Evolutionary conservation across 1,140 invertebrate genomes (phyloP).

Genomic region (Diachasmimorpha longicaudata): DNA sequence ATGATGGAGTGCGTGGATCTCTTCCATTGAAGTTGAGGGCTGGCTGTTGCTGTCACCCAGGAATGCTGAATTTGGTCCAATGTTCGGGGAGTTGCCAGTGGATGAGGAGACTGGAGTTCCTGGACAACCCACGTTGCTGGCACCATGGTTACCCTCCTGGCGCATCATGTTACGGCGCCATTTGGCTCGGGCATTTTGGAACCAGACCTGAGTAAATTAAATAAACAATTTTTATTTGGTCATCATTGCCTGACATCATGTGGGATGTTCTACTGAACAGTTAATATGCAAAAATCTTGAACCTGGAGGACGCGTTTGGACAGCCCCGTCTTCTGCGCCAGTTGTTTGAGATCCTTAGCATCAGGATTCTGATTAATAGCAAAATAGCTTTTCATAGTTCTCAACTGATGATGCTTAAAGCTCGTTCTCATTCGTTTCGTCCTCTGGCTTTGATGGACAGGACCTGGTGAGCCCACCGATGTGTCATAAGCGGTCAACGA

Average conservation of each 20-base stretch:
- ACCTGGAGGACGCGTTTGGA: slow-evolving; percentile 96
- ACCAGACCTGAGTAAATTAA: slow-evolving; percentile 82
- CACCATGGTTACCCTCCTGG: slow-evolving; percentile 67
- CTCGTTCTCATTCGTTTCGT: slow-evolving; percentile 95
- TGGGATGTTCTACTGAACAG: too few species aligned
- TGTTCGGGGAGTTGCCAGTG: slow-evolving; percentile 53
- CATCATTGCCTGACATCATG: not conserved
- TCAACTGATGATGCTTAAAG: slow-evolving; percentile 96
- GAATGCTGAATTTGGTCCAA: slow-evolving; percentile 49
- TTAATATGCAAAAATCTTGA: not conserved
- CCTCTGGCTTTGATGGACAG: slow-evolving; percentile 65
- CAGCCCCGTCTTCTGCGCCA: slow-evolving; percentile 95
- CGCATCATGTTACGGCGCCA: slow-evolving; percentile 87
- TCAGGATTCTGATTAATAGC: slow-evolving; percentile 97
- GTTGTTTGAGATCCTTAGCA: slow-evolving; percentile 92
- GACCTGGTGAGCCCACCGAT: slow-evolving; percentile 74
- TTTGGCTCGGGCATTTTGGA: slow-evolving; percentile 97
- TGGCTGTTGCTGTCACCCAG: slow-evolving; percentile 61
- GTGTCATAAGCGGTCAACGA: slow-evolving; percentile 74
- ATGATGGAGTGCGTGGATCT: slow-evolving; percentile 60
- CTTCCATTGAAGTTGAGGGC: slow-evolving; percentile 60
- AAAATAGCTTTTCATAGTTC: slow-evolving; percentile 98
- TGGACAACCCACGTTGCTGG: slow-evolving; percentile 53
- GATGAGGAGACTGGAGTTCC: slow-evolving; percentile 57
- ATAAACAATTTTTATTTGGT: not conserved